Conservation (phyloP, 2,797 vertebrate species). For the Melanogrammus aeglefinus region DNA sequence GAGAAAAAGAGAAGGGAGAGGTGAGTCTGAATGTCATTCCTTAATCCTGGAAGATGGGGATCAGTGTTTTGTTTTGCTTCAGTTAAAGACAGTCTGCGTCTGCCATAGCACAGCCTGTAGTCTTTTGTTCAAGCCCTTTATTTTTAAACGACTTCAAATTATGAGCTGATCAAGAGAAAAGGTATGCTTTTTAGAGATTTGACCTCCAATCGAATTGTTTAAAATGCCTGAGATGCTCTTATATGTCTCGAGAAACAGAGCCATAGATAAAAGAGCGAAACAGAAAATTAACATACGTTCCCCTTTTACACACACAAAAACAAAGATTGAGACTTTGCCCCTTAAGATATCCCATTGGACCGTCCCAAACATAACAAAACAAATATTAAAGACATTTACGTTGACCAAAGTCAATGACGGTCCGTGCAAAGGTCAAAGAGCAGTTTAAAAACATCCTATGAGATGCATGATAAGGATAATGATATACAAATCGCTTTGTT, state of each 20-base stretch:
- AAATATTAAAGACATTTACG: not conserved
- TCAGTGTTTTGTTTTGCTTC: not conserved
- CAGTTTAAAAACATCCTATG: not conserved
- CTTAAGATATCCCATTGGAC: not conserved
- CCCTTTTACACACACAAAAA: not conserved
- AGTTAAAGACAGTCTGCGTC: not conserved
- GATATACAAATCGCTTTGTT: too few species aligned
- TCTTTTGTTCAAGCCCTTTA: not conserved
- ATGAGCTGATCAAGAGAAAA: not conserved
- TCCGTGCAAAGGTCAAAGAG: not conserved
- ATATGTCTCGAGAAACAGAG: not conserved
- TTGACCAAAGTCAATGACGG: not conserved
- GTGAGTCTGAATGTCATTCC: slow-evolving; percentile 43
- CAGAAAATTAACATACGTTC: not conserved
- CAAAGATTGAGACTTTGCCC: not conserved
- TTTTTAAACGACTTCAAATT: not conserved
- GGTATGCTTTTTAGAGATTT: not conserved
- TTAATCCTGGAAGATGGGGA: slow-evolving; percentile 18
- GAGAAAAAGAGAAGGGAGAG: slow-evolving; percentile 12
- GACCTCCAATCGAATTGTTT: not conserved
- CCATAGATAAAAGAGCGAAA: too few species aligned
- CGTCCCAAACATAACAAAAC: not conserved
- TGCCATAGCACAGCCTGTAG: not conserved
- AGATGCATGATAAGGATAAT: not conserved
- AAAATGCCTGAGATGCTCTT: not conserved